Percentiles rank a stretch among this genome's conserved stretches.
phyloP scores from a whole-genome alignment of 2,113 vertebrate species.

The Plectropomus leopardus region DNA sequence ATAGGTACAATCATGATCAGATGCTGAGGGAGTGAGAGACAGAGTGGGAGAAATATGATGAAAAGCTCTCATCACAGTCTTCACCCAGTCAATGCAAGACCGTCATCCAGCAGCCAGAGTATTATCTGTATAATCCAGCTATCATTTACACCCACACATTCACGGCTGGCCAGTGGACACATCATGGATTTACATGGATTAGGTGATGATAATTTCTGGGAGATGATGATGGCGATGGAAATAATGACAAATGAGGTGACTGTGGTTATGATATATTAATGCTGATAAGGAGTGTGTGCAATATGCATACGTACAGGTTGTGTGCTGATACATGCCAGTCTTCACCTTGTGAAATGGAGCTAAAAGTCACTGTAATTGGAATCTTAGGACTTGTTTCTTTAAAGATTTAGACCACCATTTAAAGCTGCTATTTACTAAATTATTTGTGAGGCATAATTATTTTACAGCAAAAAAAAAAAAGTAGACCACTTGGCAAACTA shows the following conservation, averaged over 20 bases:
- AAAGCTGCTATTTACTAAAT: neutral
- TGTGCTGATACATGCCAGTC: neutral
- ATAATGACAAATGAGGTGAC: conserved; percentile 25
- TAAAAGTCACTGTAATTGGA: neutral
- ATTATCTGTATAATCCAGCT: conserved; percentile 74
- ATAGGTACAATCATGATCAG: conserved; percentile 31
- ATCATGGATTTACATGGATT: conserved; percentile 66
- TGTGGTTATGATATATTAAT: neutral
- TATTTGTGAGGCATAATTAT: neutral
- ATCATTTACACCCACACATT: conserved; percentile 68
- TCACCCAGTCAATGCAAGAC: conserved; percentile 39
- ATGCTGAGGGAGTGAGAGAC: conserved; percentile 2
- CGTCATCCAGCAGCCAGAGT: conserved; percentile 51
- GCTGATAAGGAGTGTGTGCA: neutral
- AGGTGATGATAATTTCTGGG: conserved; percentile 52
- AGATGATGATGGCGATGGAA: conserved; percentile 26
- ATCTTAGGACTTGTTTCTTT: neutral
- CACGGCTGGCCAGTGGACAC: conserved; percentile 53
- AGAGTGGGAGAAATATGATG: conserved; percentile 29
- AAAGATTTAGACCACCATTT: neutral
- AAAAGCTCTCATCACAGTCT: conserved; percentile 41
- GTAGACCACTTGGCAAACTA: neutral
- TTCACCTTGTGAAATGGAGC: neutral
- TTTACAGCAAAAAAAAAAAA: neutral
- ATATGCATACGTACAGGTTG: neutral